Conservation (phyloP, 2,797 vertebrate species). For the Artibeus jamaicensis region DNA sequence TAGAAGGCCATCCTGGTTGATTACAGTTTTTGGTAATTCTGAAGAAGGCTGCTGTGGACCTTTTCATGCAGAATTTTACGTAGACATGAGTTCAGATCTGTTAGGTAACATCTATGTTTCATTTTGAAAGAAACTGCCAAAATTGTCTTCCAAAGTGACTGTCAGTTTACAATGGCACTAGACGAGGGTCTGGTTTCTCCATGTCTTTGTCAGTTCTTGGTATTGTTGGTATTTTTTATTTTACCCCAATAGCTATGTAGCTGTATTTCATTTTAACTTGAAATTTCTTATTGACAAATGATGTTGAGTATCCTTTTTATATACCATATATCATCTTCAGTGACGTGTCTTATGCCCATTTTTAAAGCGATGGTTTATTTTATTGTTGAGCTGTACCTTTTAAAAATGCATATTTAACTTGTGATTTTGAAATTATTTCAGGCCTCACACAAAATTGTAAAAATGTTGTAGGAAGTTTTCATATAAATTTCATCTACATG, state of each 20-base stretch:
- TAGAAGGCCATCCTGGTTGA: background rate
- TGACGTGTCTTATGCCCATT: background rate
- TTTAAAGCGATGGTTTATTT: background rate
- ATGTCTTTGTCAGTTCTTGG: background rate
- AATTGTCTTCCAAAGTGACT: too few relatives aligned
- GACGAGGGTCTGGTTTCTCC: background rate
- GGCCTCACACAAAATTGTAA: background rate
- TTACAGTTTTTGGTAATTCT: background rate
- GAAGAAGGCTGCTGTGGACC: background rate
- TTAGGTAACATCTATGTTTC: background rate
- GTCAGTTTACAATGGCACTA: background rate
- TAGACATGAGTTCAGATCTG: background rate
- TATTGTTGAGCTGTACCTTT: background rate
- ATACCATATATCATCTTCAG: background rate
- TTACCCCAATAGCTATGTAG: background rate
- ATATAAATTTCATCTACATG: background rate
- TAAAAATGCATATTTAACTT: background rate
- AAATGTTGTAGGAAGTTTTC: background rate
- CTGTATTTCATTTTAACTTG: background rate
- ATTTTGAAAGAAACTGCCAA: background rate
- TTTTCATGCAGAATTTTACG: background rate
- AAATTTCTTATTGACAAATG: background rate
- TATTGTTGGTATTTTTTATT: background rate
- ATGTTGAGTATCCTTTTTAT: background rate
- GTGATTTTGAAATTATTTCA: background rate